Base-by-base conservation (phyloP, 2,888 invertebrate species). In the Drosophila greeni region DNA sequence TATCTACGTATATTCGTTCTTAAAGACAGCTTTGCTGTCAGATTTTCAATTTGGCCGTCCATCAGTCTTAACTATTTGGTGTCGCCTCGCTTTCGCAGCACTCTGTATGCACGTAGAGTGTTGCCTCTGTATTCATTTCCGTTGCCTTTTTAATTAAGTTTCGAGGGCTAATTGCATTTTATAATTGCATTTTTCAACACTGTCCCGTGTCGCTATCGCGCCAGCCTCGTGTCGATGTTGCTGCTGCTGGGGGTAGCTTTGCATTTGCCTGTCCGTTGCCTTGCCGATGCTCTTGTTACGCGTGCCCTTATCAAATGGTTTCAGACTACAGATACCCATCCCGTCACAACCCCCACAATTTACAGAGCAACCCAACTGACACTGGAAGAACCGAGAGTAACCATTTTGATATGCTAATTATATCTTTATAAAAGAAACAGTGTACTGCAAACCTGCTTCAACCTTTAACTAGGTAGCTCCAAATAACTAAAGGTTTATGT, bases 131-230 rank as follows among this genome's bases (percentile, higher is more conserved):
- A 23, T 73, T 64, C 53, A 84, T 84, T 84, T 84, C 82, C 83
- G 84, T 52, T 60, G 53, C 34, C 45, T 39, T 57, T 79, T 68
- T 72, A 76, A 77, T 76, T 70, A 81, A 81, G 58, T 75, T 81
- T 61, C 67, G 34, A 39, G 47, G 45, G 71, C 73, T 84, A 79
- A 84, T 79, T 84, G 82, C 78, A 79, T 75, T 78, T 52, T 60
- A 40, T 82, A 82, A 83, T 83, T 78, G 84, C 80, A 82, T 84
- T 79, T 76, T 49, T 37, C 72, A 79, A 79, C 76, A 79, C 74
- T 78, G 64, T 14, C 62, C 26, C 64, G 62, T 48, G 69, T 58
- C 33, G 55, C 56, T 60, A 53, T 53, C 68, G 40, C 40, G 8
- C 23, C 40, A 40, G 40, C 23, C 23, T 40, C 14, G 26, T 37